Percentiles rank a stretch among this genome's conserved stretches.
Conservation (phyloP, 2,888 invertebrate species). For the Nomada fucata region DNA sequence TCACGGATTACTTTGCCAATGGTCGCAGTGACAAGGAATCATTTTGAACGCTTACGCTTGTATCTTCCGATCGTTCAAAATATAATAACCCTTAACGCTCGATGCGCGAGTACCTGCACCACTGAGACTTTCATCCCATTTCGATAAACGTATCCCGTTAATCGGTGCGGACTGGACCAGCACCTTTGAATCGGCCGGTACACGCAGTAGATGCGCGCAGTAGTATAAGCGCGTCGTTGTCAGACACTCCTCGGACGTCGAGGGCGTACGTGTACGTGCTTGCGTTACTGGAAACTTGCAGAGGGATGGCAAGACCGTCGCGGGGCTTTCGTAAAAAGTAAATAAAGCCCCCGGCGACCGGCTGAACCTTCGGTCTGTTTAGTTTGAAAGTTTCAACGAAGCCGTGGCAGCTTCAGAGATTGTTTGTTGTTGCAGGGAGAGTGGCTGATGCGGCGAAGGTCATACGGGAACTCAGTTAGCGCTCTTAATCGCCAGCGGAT, state of each 20-base stretch:
- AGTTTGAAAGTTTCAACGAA: slow-evolving; percentile 70
- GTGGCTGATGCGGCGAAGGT: slow-evolving; percentile 76
- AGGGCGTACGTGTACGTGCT: slow-evolving; percentile 12
- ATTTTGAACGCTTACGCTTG: too few species aligned
- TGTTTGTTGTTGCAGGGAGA: slow-evolving; percentile 79
- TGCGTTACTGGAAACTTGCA: slow-evolving; percentile 26
- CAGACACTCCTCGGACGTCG: background rate
- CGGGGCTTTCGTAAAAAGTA: slow-evolving; percentile 68
- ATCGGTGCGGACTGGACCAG: too few species aligned
- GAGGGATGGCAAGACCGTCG: slow-evolving; percentile 15
- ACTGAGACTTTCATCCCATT: too few species aligned
- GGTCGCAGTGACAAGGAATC: too few species aligned
- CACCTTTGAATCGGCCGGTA: too few species aligned
- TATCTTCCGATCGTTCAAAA: too few species aligned
- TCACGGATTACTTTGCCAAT: too few species aligned
- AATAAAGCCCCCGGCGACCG: slow-evolving; percentile 65
- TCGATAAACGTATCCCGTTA: too few species aligned
- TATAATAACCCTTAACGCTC: too few species aligned
- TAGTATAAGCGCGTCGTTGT: background rate
- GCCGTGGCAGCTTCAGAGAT: slow-evolving; percentile 61
- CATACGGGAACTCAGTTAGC: slow-evolving; percentile 77
- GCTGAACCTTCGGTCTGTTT: slow-evolving; percentile 56
- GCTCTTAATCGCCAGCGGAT: slow-evolving; percentile 75
- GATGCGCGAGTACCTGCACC: too few species aligned
- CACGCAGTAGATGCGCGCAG: background rate